Percentiles rank a stretch among this genome's conserved stretches.
Conservation (phyloP, 2,888 invertebrate genomes). For the Tipula unca region DNA sequence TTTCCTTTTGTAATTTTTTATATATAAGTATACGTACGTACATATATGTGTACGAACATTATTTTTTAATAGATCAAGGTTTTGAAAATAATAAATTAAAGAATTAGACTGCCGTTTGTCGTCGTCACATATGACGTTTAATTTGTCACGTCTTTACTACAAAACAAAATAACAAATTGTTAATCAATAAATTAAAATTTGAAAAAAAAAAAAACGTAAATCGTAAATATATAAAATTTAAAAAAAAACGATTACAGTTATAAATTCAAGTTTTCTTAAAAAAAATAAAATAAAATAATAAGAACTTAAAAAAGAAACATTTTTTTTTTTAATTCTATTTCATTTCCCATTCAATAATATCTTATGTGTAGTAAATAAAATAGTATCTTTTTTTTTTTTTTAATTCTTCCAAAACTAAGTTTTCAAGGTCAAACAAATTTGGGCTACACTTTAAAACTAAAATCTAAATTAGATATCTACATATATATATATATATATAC, state of each 20-base stretch:
- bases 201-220: not conserved
- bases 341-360: not conserved
- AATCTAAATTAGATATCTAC: not conserved
- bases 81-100: not conserved
- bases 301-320: not conserved
- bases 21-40: not conserved
- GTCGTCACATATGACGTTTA: not conserved
- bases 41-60: not conserved
- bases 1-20: not conserved
- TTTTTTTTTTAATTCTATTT: not conserved
- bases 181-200: not conserved
- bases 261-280: slow-evolving; percentile 9
- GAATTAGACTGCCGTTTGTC: not conserved
- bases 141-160: not conserved
- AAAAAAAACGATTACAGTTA: not conserved
- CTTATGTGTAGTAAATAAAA: not conserved
- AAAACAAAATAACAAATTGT: not conserved
- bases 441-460: not conserved
- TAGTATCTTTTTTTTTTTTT: not conserved
- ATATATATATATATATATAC: too few species aligned
- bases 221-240: too few species aligned
- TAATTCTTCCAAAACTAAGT: not conserved
- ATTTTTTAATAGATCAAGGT: slow-evolving; percentile 14
- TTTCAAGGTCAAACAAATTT: slow-evolving; percentile 8
- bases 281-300: not conserved